Percentiles rank a stretch among this genome's conserved stretches.
Conservation (phyloP, 30 jellyfish, hydroid and myxozoan species). For the Cassiopea andromeda region DNA sequence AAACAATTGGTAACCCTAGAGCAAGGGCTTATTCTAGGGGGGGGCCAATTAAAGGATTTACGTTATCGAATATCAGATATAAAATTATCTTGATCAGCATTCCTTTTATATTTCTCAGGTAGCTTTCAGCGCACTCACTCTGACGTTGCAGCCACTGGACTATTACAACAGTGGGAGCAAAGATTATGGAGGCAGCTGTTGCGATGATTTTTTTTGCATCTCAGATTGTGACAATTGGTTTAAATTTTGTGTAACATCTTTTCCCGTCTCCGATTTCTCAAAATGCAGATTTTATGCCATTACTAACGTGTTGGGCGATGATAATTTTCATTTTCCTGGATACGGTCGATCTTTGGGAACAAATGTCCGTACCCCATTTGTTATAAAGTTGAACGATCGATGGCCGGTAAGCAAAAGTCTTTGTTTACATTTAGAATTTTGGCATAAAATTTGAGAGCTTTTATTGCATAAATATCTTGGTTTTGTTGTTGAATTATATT, state of each 20-base stretch:
- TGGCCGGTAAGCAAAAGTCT: constrained; percentile 58
- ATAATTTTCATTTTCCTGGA: constrained; percentile 60
- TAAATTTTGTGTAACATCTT: constrained; percentile 72
- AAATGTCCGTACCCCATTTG: constrained; percentile 62
- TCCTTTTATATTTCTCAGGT: not conserved
- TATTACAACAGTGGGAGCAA: constrained; percentile 41
- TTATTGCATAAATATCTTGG: no score
- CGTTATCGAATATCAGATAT: not conserved
- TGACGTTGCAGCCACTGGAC: constrained; percentile 34
- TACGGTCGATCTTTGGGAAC: constrained; percentile 72
- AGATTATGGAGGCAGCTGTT: constrained; percentile 75
- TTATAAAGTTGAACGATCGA: constrained; percentile 17
- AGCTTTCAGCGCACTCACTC: constrained; percentile 31
- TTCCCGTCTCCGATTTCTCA: constrained; percentile 50
- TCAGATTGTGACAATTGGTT: constrained; percentile 88
- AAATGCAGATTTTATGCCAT: constrained; percentile 32
- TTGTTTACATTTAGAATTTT: not conserved
- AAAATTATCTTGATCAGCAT: not conserved
- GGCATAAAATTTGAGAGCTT: not conserved
- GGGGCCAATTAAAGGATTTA: no score
- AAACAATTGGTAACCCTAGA: no score
- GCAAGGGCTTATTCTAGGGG: no score
- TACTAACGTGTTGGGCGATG: constrained; percentile 67
- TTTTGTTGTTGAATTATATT: no score
- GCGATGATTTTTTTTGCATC: constrained; percentile 71